Conservation (phyloP, 2,888 invertebrate species). For the Trachelus iudaicus region DNA sequence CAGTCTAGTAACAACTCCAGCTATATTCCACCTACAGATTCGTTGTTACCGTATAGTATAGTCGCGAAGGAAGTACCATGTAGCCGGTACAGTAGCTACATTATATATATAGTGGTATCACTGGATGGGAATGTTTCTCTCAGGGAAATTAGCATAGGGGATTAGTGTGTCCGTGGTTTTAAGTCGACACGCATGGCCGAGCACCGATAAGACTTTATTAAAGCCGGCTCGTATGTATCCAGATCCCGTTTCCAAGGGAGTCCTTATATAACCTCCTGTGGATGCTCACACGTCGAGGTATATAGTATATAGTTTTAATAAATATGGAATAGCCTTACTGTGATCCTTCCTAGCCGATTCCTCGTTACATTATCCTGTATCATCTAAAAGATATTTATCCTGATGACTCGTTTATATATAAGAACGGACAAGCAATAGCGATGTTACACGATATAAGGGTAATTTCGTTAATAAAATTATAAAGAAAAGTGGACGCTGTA, state of each 20-base stretch:
- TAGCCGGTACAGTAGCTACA: not conserved
- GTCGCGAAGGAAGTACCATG: not conserved
- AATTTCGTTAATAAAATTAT: not conserved
- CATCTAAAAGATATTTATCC: not conserved
- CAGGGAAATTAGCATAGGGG: slow-evolving; percentile 52
- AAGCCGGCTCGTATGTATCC: slow-evolving; percentile 49
- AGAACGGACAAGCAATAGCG: not conserved
- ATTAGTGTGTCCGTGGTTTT: slow-evolving; percentile 53
- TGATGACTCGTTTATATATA: not conserved
- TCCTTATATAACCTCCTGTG: not conserved
- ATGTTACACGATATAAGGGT: not conserved
- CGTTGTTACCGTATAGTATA: not conserved
- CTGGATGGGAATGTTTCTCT: not conserved
- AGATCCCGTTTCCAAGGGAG: slow-evolving; percentile 21
- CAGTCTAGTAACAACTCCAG: slow-evolving; percentile 4
- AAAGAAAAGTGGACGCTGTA: not conserved
- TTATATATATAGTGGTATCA: not conserved
- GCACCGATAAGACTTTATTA: slow-evolving; percentile 61
- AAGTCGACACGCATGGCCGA: slow-evolving; percentile 59
- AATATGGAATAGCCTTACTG: slow-evolving; percentile 7
- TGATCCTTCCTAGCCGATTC: not conserved
- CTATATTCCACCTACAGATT: not conserved
- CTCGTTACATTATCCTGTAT: not conserved
- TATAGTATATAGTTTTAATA: slow-evolving; percentile 14
- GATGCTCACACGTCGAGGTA: slow-evolving; percentile 11